These are phyloP conservation scores for Molorchus minor DNA, from an alignment of 2,888 invertebrate genomes.

Conservation along the genomic window DNA sequence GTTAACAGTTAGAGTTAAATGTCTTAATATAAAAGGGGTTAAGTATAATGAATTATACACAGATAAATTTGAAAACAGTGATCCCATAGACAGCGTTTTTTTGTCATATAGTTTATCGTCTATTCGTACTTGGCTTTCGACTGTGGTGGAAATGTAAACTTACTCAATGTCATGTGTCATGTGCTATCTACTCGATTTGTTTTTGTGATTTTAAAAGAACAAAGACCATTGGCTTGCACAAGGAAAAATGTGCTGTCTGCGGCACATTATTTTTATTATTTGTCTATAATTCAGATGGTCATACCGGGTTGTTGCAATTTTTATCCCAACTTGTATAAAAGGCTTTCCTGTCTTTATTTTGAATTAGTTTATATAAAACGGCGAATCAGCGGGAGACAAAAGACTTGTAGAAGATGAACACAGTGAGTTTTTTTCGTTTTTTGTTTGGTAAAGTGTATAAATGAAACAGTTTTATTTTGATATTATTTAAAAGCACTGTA, in stretches of 20 bases:
- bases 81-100: too few relatives aligned
- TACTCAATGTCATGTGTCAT: too few relatives aligned
- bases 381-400: conserved; percentile 33
- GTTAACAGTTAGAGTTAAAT: too few relatives aligned
- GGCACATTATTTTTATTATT: conserved; percentile 36
- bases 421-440: conserved; percentile 26
- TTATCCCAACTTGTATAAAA: conserved; percentile 36
- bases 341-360: conserved; percentile 29
- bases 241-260: conserved; percentile 40
- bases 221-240: conserved; percentile 36
- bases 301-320: conserved; percentile 29
- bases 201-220: conserved; percentile 34
- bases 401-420: conserved; percentile 34
- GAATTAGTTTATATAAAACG: conserved; percentile 35
- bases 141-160: conserved; percentile 33
- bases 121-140: background rate
- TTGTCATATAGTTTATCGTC: too few relatives aligned
- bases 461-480: too few relatives aligned
- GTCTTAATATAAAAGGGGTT: too few relatives aligned
- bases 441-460: too few relatives aligned
- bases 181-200: conserved; percentile 35
- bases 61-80: too few relatives aligned
- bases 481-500: too few relatives aligned
- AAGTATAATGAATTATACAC: too few relatives aligned
- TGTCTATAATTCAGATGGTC: conserved; percentile 30